These are phyloP conservation scores for Sciaenops ocellatus DNA, from an alignment of 2,797 vertebrate genomes.

Conservation along the genomic window DNA sequence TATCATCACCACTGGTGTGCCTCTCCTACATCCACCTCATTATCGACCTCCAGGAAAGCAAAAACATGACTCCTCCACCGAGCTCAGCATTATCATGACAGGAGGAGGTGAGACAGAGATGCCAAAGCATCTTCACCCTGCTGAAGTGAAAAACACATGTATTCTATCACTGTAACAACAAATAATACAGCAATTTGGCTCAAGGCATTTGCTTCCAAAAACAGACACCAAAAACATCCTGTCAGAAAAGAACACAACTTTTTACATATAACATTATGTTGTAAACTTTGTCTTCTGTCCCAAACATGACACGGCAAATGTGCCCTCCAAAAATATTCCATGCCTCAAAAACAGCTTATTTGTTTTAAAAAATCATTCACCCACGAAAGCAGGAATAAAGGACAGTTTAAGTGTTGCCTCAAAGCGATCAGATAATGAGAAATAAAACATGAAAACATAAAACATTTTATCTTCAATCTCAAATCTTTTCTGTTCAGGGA, in stretches of 20 bases:
- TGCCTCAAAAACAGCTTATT: not conserved
- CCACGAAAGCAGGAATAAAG: too few relatives aligned
- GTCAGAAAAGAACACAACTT: not conserved
- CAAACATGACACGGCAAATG: not conserved
- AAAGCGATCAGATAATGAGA: too few relatives aligned
- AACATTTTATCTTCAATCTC: too few relatives aligned
- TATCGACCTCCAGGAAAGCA: conserved; percentile 43
- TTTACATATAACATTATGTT: not conserved
- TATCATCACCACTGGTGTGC: conserved; percentile 2
- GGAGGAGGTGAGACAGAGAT: conserved; percentile 22
- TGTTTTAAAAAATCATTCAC: too few relatives aligned
- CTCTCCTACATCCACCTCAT: conserved; percentile 50
- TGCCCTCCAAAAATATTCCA: not conserved
- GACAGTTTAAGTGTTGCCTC: too few relatives aligned
- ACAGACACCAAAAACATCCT: too few relatives aligned
- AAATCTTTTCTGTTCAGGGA: too few relatives aligned
- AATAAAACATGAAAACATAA: too few relatives aligned
- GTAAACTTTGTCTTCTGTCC: not conserved
- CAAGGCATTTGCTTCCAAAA: too few relatives aligned
- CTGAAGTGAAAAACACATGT: not conserved
- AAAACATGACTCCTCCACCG: conserved; percentile 54
- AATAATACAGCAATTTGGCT: not conserved
- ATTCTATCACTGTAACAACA: not conserved
- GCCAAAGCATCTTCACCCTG: not conserved
- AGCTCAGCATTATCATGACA: conserved; percentile 20